Evolutionary conservation across 2,113 vertebrate species (phyloP).

Genomic region (Trachemys scripta): DNA sequence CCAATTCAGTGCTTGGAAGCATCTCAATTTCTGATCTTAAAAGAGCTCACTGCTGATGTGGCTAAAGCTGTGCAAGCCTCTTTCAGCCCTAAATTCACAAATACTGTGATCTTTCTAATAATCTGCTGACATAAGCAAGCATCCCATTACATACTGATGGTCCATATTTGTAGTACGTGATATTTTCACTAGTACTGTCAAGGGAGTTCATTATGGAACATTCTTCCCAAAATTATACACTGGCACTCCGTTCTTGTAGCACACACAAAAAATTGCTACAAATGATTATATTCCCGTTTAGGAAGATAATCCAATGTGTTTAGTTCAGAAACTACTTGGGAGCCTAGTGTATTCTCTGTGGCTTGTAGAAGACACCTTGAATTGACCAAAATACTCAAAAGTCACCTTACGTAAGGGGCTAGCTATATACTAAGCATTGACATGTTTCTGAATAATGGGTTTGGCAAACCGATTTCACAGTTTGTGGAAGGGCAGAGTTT

Average conservation of each 20-base stretch:
- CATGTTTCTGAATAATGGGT: neutral
- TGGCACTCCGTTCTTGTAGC: accelerated
- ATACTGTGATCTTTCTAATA: constrained; percentile 14
- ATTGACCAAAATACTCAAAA: neutral
- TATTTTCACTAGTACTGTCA: neutral
- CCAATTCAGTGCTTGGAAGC: constrained; percentile 41
- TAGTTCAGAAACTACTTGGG: neutral
- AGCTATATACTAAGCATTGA: neutral
- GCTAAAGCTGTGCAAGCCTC: constrained; percentile 40
- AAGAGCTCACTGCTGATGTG: constrained; percentile 61
- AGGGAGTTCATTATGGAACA: neutral
- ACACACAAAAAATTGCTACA: neutral
- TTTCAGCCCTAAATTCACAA: constrained; percentile 35
- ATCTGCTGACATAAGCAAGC: constrained; percentile 29
- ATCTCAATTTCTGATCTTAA: constrained; percentile 65
- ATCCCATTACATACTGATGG: neutral
- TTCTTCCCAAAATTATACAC: neutral
- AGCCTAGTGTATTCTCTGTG: accelerated
- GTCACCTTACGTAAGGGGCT: neutral
- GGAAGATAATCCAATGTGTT: neutral
- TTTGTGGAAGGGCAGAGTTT: neutral
- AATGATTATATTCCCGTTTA: neutral
- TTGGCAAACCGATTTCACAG: neutral
- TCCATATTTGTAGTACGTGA: neutral
- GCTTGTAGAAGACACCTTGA: neutral